Evolutionary conservation across 2,113 vertebrate genomes (phyloP).

Genomic region (Hirundichthys speculiger): DNA sequence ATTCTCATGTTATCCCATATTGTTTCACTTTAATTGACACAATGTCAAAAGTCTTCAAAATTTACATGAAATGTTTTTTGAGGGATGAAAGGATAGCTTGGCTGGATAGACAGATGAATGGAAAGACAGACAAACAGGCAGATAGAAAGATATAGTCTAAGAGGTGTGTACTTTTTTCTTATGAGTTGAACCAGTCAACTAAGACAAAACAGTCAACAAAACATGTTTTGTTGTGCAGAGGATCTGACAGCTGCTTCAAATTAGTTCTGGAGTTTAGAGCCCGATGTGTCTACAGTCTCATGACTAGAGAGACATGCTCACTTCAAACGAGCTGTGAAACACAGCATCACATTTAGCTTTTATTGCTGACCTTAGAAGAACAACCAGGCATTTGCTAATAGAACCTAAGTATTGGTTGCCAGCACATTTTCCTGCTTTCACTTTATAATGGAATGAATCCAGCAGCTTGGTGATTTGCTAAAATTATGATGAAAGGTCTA

Average conservation of each 20-base stretch:
- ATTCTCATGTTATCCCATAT: background rate
- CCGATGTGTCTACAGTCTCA: slow-evolving; percentile 58
- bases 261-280: slow-evolving; percentile 66
- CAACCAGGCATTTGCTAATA: slow-evolving; percentile 28
- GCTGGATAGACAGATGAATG: too few relatives aligned
- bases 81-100: too few relatives aligned
- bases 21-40: too few relatives aligned
- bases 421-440: slow-evolving; percentile 1
- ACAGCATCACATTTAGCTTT: slow-evolving; percentile 45
- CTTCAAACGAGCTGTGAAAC: slow-evolving; percentile 69
- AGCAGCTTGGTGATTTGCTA: slow-evolving; percentile 13
- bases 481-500: slow-evolving; percentile 5
- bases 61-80: too few relatives aligned
- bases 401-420: slow-evolving; percentile 8
- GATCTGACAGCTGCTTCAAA: slow-evolving; percentile 70
- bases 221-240: slow-evolving; percentile 51
- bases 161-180: slow-evolving; percentile 37
- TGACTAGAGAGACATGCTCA: slow-evolving; percentile 60
- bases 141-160: background rate
- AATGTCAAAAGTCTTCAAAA: too few relatives aligned
- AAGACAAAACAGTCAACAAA: slow-evolving; percentile 43
- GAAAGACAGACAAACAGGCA: too few relatives aligned
- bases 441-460: slow-evolving; percentile 12
- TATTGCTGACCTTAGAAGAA: slow-evolving; percentile 36
- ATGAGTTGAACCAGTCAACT: slow-evolving; percentile 31